Evolutionary conservation across 1,140 invertebrate species (phyloP).

Genomic region (Colletes latitarsis): DNA sequence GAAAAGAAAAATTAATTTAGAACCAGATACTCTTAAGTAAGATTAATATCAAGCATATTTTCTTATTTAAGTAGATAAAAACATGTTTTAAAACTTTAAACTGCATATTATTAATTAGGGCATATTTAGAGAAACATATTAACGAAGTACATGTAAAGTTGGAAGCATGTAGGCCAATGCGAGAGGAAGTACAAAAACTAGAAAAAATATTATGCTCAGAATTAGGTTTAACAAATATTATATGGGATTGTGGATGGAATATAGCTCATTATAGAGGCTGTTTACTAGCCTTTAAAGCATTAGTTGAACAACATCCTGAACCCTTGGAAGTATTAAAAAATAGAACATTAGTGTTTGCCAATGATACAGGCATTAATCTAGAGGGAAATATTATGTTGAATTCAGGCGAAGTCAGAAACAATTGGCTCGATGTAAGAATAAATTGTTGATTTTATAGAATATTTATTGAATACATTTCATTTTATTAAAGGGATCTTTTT

Average conservation of each 20-base stretch:
- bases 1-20: slow-evolving; percentile 80
- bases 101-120: slow-evolving; percentile 69
- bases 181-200: slow-evolving; percentile 86
- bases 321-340: slow-evolving; percentile 86
- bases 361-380: slow-evolving; percentile 92
- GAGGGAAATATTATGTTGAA: slow-evolving; percentile 94
- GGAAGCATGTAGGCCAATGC: slow-evolving; percentile 83
- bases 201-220: slow-evolving; percentile 81
- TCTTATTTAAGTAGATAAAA: not conserved
- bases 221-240: slow-evolving; percentile 83
- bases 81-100: slow-evolving; percentile 17
- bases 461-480: slow-evolving; percentile 2
- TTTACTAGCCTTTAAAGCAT: slow-evolving; percentile 87
- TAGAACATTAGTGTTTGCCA: slow-evolving; percentile 90
- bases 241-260: slow-evolving; percentile 94
- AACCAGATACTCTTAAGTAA: slow-evolving; percentile 81
- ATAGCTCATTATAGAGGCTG: slow-evolving; percentile 92
- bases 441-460: slow-evolving; percentile 24
- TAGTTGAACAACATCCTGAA: slow-evolving; percentile 87
- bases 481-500: slow-evolving; percentile 55
- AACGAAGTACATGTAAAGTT: slow-evolving; percentile 83
- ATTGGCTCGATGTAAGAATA: slow-evolving; percentile 91
- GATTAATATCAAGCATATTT: slow-evolving; percentile 4
- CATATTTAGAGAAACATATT: slow-evolving; percentile 86
- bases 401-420: slow-evolving; percentile 93